Percentiles rank a stretch among this genome's conserved stretches.
These are phyloP conservation scores for Machaerirhynchus nigripectus DNA, from an alignment of 2,113 vertebrate species.

Conservation along the genomic window DNA sequence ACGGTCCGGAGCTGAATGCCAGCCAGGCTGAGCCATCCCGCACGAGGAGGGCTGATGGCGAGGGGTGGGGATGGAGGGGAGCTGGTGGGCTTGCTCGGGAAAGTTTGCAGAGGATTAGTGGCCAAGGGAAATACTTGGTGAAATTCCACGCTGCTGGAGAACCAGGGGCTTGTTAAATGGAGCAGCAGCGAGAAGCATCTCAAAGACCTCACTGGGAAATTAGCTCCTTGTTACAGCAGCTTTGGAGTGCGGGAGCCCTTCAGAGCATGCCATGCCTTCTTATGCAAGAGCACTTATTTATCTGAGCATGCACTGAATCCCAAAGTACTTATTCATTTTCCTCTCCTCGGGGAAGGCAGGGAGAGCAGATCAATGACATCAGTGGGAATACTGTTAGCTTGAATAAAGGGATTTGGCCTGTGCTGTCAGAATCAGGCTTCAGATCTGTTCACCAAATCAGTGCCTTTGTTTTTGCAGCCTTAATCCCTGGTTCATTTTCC, in stretches of 20 bases:
- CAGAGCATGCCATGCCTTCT: conserved; percentile 18
- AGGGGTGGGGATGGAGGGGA: background rate
- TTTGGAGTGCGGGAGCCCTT: background rate
- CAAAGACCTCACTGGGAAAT: conserved; percentile 34
- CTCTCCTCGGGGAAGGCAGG: background rate
- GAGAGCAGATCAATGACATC: conserved; percentile 43
- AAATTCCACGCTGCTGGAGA: background rate
- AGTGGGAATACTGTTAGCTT: conserved; percentile 37
- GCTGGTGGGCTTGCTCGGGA: background rate
- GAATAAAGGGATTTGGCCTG: conserved; percentile 50
- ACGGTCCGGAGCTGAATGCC: background rate
- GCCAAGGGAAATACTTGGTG: conserved; percentile 24
- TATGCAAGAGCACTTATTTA: conserved; percentile 17
- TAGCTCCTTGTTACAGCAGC: background rate
- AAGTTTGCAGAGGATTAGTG: conserved; percentile 35
- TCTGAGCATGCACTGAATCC: conserved; percentile 48
- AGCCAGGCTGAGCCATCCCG: background rate
- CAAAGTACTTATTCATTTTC: conserved; percentile 28
- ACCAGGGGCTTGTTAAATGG: background rate
- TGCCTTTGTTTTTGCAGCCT: conserved; percentile 23
- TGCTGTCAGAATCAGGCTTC: conserved; percentile 44
- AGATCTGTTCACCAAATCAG: conserved; percentile 41
- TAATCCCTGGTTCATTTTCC: conserved; percentile 38
- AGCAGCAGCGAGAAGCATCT: background rate
- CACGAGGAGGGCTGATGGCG: background rate